These are phyloP conservation scores for Cheirogaleus major DNA, from an alignment of 2,797 vertebrate species.

Conservation along the genomic window DNA sequence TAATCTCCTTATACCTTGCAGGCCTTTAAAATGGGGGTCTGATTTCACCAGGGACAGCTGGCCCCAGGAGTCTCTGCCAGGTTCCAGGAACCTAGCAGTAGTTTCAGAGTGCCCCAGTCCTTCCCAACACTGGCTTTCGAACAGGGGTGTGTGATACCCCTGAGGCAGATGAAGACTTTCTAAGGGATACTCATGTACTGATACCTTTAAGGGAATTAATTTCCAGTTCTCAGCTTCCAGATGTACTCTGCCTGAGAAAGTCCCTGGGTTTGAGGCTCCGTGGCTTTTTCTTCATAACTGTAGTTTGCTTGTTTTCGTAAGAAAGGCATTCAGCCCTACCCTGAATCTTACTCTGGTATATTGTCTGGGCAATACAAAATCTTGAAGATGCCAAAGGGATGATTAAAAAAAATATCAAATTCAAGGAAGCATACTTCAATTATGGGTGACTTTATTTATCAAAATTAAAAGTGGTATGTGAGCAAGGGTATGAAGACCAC, in stretches of 20 bases:
- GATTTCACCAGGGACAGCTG: background rate
- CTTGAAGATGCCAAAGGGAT: background rate
- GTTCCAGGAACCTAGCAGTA: background rate
- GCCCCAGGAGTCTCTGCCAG: background rate
- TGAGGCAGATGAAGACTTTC: background rate
- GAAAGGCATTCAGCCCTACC: background rate
- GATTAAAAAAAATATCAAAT: background rate
- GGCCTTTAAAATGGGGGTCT: background rate
- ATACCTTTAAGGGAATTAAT: constrained; percentile 22
- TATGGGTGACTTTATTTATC: background rate
- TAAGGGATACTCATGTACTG: background rate
- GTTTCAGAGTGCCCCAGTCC: background rate
- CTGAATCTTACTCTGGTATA: background rate
- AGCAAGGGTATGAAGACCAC: background rate
- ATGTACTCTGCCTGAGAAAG: background rate
- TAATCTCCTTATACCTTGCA: background rate
- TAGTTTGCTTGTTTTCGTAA: background rate
- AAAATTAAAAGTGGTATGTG: background rate
- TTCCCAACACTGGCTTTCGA: background rate
- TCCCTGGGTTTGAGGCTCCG: background rate
- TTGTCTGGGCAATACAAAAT: background rate
- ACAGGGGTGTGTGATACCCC: background rate
- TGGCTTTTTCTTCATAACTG: background rate
- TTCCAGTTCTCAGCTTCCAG: background rate
- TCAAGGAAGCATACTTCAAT: background rate